These are phyloP conservation scores for Cephalotes varians DNA, from an alignment of 2,888 invertebrate species.

Conservation along the genomic window DNA sequence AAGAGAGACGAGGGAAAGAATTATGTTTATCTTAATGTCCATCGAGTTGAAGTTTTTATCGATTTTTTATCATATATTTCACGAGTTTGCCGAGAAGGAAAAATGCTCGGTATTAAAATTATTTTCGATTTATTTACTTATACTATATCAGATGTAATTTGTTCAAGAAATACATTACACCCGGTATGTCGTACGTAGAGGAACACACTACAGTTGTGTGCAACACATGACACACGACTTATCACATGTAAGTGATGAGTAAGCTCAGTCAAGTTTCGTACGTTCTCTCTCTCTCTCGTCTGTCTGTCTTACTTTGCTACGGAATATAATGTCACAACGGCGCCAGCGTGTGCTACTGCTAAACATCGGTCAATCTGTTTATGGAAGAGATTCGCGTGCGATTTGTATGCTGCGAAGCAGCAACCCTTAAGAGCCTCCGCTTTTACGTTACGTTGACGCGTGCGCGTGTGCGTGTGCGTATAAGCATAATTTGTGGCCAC, in stretches of 20 bases:
- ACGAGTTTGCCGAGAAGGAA: neutral
- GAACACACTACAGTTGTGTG: neutral
- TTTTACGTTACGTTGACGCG: neutral
- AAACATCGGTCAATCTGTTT: slow-evolving; percentile 72
- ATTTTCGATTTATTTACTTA: neutral
- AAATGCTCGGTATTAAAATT: neutral
- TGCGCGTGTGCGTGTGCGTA: neutral
- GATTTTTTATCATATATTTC: neutral
- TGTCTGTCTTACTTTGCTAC: slow-evolving; percentile 6
- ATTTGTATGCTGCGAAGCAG: slow-evolving; percentile 50
- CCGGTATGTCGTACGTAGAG: slow-evolving; percentile 5
- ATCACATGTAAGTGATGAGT: neutral
- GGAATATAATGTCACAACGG: slow-evolving; percentile 56
- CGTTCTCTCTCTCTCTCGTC: neutral
- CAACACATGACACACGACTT: slow-evolving; percentile 39
- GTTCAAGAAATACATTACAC: neutral
- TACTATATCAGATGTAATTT: neutral
- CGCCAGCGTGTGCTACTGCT: slow-evolving; percentile 17
- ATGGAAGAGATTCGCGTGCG: slow-evolving; percentile 67
- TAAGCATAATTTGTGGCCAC: slow-evolving; percentile 35
- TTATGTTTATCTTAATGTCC: neutral
- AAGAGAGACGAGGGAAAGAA: neutral
- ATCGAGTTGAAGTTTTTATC: neutral
- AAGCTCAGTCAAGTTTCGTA: slow-evolving; percentile 28
- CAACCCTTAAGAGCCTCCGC: slow-evolving; percentile 16